Conservation (phyloP, 2,113 vertebrate species). For the Telmatochromis bifrenatus region DNA sequence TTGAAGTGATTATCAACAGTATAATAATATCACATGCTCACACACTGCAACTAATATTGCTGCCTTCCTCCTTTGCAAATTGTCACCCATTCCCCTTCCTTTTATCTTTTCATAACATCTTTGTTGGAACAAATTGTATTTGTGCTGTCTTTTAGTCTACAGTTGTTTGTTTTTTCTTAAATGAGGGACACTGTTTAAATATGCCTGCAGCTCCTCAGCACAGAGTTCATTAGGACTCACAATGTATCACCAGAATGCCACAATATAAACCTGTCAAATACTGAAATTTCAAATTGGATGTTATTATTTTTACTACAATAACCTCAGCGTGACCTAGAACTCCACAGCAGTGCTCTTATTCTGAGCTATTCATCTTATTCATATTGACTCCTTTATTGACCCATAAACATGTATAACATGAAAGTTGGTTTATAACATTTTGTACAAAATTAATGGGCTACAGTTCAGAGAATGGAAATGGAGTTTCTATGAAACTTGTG, state of each 20-base stretch:
- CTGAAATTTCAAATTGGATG: conserved; percentile 13
- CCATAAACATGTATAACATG: neutral
- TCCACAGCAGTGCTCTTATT: neutral
- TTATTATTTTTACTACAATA: neutral
- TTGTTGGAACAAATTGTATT: neutral
- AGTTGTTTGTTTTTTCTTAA: neutral
- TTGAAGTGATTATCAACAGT: neutral
- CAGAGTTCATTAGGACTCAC: conserved; percentile 24
- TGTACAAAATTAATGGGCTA: neutral
- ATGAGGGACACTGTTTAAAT: neutral
- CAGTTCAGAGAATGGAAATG: neutral
- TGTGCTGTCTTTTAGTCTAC: neutral
- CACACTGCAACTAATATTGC: neutral
- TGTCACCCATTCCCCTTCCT: neutral
- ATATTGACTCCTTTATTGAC: neutral
- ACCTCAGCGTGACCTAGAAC: neutral
- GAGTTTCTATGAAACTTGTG: neutral
- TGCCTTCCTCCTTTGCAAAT: neutral
- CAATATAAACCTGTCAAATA: conserved; percentile 10
- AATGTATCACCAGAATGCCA: conserved; percentile 22
- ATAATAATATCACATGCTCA: neutral
- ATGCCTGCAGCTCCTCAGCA: neutral
- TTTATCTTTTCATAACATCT: neutral
- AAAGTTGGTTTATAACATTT: neutral
- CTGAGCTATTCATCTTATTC: neutral